Percentiles rank a stretch among this genome's conserved stretches.
These are phyloP conservation scores for Hipparchia semele DNA, from an alignment of 2,888 invertebrate genomes.

Conservation along the genomic window DNA sequence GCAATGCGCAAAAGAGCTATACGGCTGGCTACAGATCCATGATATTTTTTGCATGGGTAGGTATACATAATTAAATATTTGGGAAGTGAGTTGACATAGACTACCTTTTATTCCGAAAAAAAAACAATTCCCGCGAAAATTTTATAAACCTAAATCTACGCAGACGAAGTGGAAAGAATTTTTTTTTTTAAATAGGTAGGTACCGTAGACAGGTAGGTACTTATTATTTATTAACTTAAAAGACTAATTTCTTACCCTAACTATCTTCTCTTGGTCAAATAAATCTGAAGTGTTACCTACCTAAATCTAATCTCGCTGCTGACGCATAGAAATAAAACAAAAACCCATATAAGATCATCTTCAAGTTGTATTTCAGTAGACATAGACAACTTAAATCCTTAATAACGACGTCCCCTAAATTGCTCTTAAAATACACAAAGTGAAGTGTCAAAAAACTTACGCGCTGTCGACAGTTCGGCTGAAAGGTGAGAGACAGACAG, in stretches of 20 bases:
- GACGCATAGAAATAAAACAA: neutral
- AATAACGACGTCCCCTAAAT: slow-evolving; percentile 18
- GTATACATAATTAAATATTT: too few relatives aligned
- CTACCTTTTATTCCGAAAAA: too few relatives aligned
- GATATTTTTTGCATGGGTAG: too few relatives aligned
- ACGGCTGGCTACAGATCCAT: too few relatives aligned
- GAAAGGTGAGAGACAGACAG: slow-evolving; percentile 39
- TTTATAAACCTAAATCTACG: too few relatives aligned
- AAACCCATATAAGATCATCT: neutral
- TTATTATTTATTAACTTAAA: too few relatives aligned
- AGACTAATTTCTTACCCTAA: neutral
- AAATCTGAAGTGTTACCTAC: neutral
- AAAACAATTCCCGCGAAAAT: too few relatives aligned
- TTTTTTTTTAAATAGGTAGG: too few relatives aligned
- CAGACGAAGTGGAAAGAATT: too few relatives aligned
- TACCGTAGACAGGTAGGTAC: too few relatives aligned
- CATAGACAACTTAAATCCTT: neutral
- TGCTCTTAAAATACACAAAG: slow-evolving; percentile 40
- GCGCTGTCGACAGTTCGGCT: slow-evolving; percentile 40
- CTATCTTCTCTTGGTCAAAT: neutral
- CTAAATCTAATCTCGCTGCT: neutral
- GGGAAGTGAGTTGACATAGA: too few relatives aligned
- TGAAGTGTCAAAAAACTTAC: slow-evolving; percentile 43
- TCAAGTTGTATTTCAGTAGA: neutral
- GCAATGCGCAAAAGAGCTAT: too few relatives aligned